Evolutionary conservation across 2,888 invertebrate species (phyloP), one percentile per base, ranked within the genome.

Genomic region (Abrostola tripartita): DNA sequence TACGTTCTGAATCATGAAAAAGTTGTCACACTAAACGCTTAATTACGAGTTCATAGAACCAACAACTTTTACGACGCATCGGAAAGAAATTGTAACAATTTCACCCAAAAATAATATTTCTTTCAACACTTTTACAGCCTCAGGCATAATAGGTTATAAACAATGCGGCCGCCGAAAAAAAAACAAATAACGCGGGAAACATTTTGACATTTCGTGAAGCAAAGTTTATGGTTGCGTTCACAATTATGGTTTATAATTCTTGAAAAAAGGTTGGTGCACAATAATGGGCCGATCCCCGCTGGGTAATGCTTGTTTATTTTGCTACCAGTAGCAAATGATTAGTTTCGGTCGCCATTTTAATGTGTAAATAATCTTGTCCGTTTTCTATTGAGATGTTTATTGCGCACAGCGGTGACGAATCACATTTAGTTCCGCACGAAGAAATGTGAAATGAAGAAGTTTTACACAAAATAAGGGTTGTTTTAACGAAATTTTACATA

Each of bases 261-360:
- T 85, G 89, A 92, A 93, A 90, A 88, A 87, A 87, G 87, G 83
- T 89, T 82, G 75, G 77, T 80, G 71, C 78, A 77, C 76, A 77
- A 86, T 89, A 89, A 89, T 87, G 74, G 84, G 62, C 37, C 79
- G 74, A 76, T 50, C 66, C 92, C 93, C 87, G 91, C 90, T 86
- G 93, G 14, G 87, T 75, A 72, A 83, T 71, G 82, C 84, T 85
- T 90, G 90, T 90, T 88, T 86, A 84, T 87, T 78, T 78, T 69
- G 88, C 87, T 88, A 89, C 92, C 92, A 83, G 93, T 93, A 93
- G 93, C 93, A 87, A 89, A 92, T 93, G 81, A 93, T 94, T 93
- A 88, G 92, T 88, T 90, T 92, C 92, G 93, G 93, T 91, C 63
- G 85, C 89, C 77, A 88, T 92, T 90, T 76, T 79, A 84, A 84